Evolutionary conservation across 2,888 invertebrate genomes (phyloP), one percentile per base, ranked within the genome.

Genomic region (Nomada fabriciana): DNA sequence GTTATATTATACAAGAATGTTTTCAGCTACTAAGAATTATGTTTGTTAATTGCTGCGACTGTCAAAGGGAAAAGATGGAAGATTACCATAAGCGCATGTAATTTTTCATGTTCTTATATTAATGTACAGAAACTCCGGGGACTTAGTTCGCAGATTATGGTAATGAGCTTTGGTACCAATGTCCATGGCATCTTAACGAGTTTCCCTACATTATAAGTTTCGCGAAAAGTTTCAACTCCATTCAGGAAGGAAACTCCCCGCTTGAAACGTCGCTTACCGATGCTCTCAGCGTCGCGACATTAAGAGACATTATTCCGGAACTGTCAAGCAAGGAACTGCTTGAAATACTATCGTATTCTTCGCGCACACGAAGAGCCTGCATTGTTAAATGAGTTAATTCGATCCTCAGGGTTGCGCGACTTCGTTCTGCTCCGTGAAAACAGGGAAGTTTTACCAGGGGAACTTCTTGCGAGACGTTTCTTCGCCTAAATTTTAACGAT

Each of bases 121-220:
- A 81, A 78, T 72, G 73, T 73, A 73, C 67, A 47, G 64, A 29
- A 70, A 73, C 47, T 47, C 57, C 3, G 70, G 42, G 57, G 77
- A 75, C 65, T 82, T 70, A 84, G 76, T 84, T 86, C 52, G 73
- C 71, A 78, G 86, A 88, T 86, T 88, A 88, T 85, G 88, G 80
- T 88, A 88, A 88, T 80, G 88, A 88, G 86, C 67, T 82, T 78
- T 61, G 77, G 71, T 85, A 80, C 86, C 83, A 76, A 88, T 88
- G 88, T 88, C 86, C 88, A 80, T 70, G 85, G 86, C 85, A 83
- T 82, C 83, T 88, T 88, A 88, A 88, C 88, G 87, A 88, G 88
- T 83, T 80, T 72, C 69, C 23, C 57, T 63, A 83, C 76, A 76
- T 88, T 86, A 88, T 83, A 88, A 86, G 86, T 88, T 86, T 78